phyloP scores from a whole-genome alignment of 1,140 invertebrate species.

The Drosophila neocordata region DNA sequence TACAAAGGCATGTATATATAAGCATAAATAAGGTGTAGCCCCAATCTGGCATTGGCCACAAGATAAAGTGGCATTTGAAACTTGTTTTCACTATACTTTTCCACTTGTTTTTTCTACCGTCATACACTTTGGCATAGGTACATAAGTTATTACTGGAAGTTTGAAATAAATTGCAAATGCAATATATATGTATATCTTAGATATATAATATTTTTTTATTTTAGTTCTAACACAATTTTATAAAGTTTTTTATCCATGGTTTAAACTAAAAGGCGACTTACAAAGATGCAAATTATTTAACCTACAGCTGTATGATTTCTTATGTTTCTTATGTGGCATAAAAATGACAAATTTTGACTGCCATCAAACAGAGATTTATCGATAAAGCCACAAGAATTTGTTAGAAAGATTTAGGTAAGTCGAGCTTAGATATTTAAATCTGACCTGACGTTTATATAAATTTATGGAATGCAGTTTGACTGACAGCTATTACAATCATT shows the following conservation, averaged over 20 bases:
- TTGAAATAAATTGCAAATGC: conserved; percentile 23
- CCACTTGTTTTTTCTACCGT: conserved; percentile 30
- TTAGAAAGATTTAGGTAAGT: too few species aligned
- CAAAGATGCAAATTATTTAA: not conserved
- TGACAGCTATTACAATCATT: too few species aligned
- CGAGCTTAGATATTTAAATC: too few species aligned
- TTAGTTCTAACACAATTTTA: not conserved
- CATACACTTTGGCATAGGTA: conserved; percentile 20
- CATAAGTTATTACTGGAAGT: conserved; percentile 22
- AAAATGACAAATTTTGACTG: not conserved
- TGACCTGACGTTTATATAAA: too few species aligned
- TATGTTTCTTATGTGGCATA: not conserved
- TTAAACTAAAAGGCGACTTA: not conserved
- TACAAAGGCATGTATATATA: too few species aligned
- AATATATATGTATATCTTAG: not conserved
- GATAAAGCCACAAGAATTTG: too few species aligned
- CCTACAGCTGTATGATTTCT: too few species aligned
- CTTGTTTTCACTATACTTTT: conserved; percentile 51
- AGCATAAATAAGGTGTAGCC: conserved; percentile 60
- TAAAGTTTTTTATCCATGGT: not conserved
- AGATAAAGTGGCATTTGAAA: conserved; percentile 79
- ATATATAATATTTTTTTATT: not conserved
- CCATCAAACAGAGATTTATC: not conserved
- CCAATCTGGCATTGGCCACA: conserved; percentile 52
- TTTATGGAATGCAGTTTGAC: too few species aligned